Base-by-base conservation (phyloP, 2,888 invertebrate genomes). In the Zhengitettix transpicula region DNA sequence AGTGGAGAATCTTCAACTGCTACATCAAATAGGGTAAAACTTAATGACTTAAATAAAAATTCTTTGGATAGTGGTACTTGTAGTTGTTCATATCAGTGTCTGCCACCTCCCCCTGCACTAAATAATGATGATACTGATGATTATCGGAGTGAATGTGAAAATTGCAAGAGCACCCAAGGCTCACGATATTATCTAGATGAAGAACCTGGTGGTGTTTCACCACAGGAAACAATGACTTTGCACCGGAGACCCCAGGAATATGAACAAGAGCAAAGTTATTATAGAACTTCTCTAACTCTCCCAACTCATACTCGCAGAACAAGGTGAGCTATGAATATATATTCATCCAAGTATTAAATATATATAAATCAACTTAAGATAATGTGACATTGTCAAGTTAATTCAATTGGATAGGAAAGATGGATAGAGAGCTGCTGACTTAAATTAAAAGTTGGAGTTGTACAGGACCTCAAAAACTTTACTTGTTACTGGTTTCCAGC, bases 91-190 rank as follows among this genome's bases (percentile, higher is more conserved):
- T 63, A 59, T 56, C 63, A 58, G n/a, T 61, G 63, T 54, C 54
- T 63, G 15, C 65, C 65, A 60, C 64, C 66, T 1, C 65, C 68
- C 14, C 65, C 66, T 1, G 64, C 68, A 12, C 65, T 66, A 55
- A 65, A 71, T 57, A 73, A 71, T 64, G 76, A 76, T 64, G 81
- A 81, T 59, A 78, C 80, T 56, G 86, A 87, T 69, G 87, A 87
- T 72, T 87, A 87, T 71, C 79, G 88, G 66, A 87, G 84, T 73
- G 89, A 89, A 74, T 89, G 89, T 73, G 89, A 88, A 73, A 89
- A 89, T 75, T 89, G 89, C 74, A 88, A 89, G 73, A 84, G 85
- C 57, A 82, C 85, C 9, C 83, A 80, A 66, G 83, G 83, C 65
- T 83, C 84, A 65, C 79, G 84, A 64, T 81, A 81, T 68, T 81